Conservation (phyloP, 2,888 invertebrate genomes). For the Nomada lathburiana region DNA sequence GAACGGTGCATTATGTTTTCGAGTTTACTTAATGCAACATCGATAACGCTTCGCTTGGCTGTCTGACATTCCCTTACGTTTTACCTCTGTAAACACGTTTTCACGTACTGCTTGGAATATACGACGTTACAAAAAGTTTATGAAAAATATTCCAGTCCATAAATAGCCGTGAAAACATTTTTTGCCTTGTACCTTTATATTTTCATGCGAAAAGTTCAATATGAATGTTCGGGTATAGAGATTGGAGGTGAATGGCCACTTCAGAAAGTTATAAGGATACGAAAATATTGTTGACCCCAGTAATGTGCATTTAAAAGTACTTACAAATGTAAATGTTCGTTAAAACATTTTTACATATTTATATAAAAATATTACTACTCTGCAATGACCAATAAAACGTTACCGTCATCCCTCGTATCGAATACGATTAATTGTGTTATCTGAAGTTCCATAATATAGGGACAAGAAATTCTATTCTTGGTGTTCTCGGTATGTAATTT, state of each 20-base stretch:
- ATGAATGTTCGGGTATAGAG: background rate
- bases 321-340: background rate
- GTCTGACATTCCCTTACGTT: conserved; percentile 25
- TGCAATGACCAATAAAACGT: too few species aligned
- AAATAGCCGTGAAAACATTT: background rate
- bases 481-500: conserved; percentile 37
- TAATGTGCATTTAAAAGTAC: too few species aligned
- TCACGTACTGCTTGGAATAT: background rate
- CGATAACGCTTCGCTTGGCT: conserved; percentile 31
- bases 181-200: background rate
- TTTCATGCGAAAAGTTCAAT: background rate
- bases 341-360: background rate
- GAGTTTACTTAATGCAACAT: conserved; percentile 24
- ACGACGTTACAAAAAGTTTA: conserved; percentile 4
- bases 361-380: background rate
- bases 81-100: conserved; percentile 10
- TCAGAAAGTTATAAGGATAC: background rate
- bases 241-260: too few species aligned
- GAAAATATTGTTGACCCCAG: background rate
- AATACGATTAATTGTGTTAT: too few species aligned
- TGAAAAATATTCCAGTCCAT: background rate
- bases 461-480: conserved; percentile 27
- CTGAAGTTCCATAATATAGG: conserved; percentile 16
- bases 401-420: too few species aligned
- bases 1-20: conserved; percentile 34